Percentiles rank a stretch among this genome's conserved stretches.
Conservation (phyloP, 1,140 invertebrate species). For the Ceratitis capitata region DNA sequence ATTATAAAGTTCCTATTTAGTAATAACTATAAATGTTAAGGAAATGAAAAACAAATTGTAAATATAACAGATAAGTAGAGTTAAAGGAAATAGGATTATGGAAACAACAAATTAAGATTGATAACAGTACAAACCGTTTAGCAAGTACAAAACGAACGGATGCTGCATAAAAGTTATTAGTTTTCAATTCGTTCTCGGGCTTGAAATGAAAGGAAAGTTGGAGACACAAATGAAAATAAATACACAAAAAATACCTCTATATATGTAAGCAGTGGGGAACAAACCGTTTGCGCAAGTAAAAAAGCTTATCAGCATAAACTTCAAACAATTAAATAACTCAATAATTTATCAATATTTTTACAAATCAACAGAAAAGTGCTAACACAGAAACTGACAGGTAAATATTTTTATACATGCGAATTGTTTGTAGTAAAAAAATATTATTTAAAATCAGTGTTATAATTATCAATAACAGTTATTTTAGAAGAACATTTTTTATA, state of each 20-base stretch:
- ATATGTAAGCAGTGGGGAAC: not conserved
- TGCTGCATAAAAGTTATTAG: not conserved
- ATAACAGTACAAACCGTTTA: constrained; percentile 1
- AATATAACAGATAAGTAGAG: not conserved
- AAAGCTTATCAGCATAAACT: not conserved
- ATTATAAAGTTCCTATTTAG: constrained; percentile 15
- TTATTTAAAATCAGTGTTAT: too few species aligned
- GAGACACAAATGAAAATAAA: too few species aligned
- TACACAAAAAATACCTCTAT: not conserved
- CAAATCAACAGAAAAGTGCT: not conserved
- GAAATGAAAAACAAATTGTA: not conserved
- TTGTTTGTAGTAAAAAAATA: too few species aligned
- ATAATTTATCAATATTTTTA: not conserved
- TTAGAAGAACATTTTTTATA: too few species aligned
- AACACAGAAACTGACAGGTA: not conserved
- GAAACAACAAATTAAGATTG: not conserved
- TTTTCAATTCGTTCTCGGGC: not conserved
- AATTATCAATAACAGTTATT: too few species aligned
- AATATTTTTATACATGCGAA: not conserved
- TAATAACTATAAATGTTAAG: not conserved
- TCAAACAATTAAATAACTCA: not conserved
- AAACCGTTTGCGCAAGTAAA: not conserved
- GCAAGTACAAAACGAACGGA: not conserved
- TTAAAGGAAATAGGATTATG: not conserved
- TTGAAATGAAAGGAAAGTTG: not conserved